Base-by-base conservation (phyloP, 2,888 invertebrate genomes). In the Biston stratarius region DNA sequence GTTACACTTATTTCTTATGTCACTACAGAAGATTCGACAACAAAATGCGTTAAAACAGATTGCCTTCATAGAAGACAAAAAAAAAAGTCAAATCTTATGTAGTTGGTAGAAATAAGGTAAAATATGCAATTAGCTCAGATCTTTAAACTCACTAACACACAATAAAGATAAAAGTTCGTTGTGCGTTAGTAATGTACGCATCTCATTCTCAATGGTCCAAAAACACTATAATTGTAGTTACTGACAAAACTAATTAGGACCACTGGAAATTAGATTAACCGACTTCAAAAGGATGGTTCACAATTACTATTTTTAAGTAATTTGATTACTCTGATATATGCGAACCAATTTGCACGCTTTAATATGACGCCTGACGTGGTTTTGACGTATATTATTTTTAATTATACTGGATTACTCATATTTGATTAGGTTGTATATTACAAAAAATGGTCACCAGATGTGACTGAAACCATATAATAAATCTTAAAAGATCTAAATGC, bases 11-110 rank as follows among this genome's bases (percentile, higher is more conserved):
- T 33, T 56, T 47, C 14, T 47, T 15, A 47, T 11, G 24, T 42
- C 15, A 36, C 11, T 48, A 38, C 10, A 45, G 38, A 38, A 11
- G 36, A 45, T 45, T 8, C 5, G 12, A 47, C n/a, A 9, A 36
- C 6, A 42, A 47, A 57, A 33, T 12, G 11, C 24, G 34, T 14
- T 38, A 44, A 10, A 57, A 55, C 33, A 42, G 40, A 47, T 51
- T 53, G 34, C 34, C 57, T 57, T 57, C 57, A 14, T 57, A 57
- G 57, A 45, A 56, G 55, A 15, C 55, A 56, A 36, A 34, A 45
- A 24, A 24, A 8, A 57, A 34, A 5, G 38, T 9, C 6, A 8
- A 38, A 9, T 9, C 38, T 9, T 38, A 9, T 38, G 38, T 38
- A 38, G 38, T 6, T 8, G 38, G 38, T 38, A 38, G 38, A 38